Percentiles rank a stretch among this genome's conserved stretches.
These are phyloP conservation scores for Helostoma temminkii DNA, from an alignment of 2,797 vertebrate species.

Conservation along the genomic window DNA sequence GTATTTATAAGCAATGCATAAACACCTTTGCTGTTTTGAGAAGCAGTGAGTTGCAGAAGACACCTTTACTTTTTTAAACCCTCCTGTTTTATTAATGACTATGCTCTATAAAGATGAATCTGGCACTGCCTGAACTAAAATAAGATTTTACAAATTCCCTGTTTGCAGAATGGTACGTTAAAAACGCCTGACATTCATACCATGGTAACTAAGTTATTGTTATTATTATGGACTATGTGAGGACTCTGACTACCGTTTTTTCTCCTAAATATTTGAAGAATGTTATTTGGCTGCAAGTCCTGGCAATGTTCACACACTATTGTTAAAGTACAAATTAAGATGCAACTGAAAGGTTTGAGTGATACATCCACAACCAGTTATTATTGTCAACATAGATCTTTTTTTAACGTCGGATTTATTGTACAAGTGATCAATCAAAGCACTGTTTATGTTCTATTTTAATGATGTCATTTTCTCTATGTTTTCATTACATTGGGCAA, in stretches of 20 bases:
- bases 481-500: not conserved
- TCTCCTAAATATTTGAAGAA: not conserved
- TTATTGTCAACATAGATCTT: not conserved
- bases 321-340: not conserved
- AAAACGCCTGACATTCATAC: conserved; percentile 26
- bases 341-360: not conserved
- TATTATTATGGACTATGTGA: not conserved
- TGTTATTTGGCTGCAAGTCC: not conserved
- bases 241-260: not conserved
- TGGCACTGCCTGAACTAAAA: conserved; percentile 27
- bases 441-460: too few relatives aligned
- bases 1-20: conserved; percentile 70
- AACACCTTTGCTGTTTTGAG: conserved; percentile 67
- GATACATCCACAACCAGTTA: not conserved
- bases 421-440: too few relatives aligned
- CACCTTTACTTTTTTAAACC: conserved; percentile 57
- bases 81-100: conserved; percentile 61
- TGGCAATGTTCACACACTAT: not conserved
- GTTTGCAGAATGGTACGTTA: conserved; percentile 26
- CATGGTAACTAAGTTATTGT: not conserved
- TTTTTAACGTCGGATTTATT: too few relatives aligned
- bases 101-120: conserved; percentile 39
- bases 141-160: conserved; percentile 29
- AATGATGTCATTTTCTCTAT: too few relatives aligned
- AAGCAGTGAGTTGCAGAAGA: conserved; percentile 30